Evolutionary conservation across 2,797 vertebrate genomes (phyloP), one percentile per base, ranked within the genome.

Genomic region (Diglossa cyanea): DNA sequence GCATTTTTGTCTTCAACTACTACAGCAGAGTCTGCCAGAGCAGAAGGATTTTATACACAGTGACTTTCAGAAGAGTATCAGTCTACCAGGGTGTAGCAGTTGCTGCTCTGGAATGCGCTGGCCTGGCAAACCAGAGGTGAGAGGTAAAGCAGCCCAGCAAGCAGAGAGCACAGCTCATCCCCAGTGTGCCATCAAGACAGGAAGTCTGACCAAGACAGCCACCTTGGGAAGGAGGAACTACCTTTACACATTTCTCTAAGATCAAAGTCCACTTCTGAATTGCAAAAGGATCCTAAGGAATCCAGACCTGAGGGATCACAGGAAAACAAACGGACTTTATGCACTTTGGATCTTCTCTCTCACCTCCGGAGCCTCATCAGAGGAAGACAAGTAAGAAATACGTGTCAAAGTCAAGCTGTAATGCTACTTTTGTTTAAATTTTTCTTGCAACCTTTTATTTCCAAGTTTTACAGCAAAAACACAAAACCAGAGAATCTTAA

Each of bases 121-220:
- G 0, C 0, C 28, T 48, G 55, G 31, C 33, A 81, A 71, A 39
- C 13, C 48, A 13, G 1, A 0, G 11, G 17, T 11, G 44, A 73
- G 28, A 53, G 30, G 8, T 3, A 53, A 57, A 58, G 42, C 53
- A 57, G 40, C 7, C 35, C 2, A 0, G 66, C 44, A 3, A 62
- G 44, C 60, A 68, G 14, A 66, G 31, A 31, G 57, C 44, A 44
- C 13, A 30, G 62, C 71, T 87, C 6, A 1, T 28, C 45, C 42
- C 16, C n/a, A 21, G 20, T 1, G 13, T 1, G 1, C 53, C 57
- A 71, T 3, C 23, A 9, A 4, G 9, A 84, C 28, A 54, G 45
- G 33, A 86, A 53, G 25, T 13, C 30, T 61, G 63, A 30, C 57
- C 25, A 54, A 21, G 25, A 61, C 33, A 61, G 47, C 47, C 47